Evolutionary conservation across 2,113 vertebrate species (phyloP).

Genomic region (Eptesicus fuscus): DNA sequence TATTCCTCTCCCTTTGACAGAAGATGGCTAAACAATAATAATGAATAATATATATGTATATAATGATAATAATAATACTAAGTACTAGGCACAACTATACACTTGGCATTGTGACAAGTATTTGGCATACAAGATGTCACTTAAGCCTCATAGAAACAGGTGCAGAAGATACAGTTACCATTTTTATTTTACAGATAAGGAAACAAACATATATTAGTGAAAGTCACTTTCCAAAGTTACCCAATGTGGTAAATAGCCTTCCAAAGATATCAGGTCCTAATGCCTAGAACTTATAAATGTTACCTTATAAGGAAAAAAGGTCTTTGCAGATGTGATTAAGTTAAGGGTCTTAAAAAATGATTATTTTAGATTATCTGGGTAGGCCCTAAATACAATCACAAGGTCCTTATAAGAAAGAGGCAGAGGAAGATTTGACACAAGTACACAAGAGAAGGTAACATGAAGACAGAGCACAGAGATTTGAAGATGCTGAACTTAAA

Average conservation of each 20-base stretch:
- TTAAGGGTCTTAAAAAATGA: conserved; percentile 13
- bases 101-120: not conserved
- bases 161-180: not conserved
- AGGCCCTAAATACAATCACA: conserved; percentile 14
- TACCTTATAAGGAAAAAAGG: not conserved
- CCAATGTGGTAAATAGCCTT: not conserved
- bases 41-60: not conserved
- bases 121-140: not conserved
- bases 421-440: not conserved
- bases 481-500: conserved; percentile 2
- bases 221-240: not conserved
- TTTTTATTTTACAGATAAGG: conserved; percentile 43
- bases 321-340: not conserved
- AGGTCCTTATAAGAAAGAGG: not conserved
- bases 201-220: conserved; percentile 31
- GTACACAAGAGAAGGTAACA: not conserved
- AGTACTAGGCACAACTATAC: not conserved
- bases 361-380: not conserved
- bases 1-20: not conserved
- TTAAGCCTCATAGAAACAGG: not conserved
- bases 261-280: conserved; percentile 10
- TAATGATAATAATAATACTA: not conserved
- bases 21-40: conserved; percentile 25
- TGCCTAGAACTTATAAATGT: not conserved
- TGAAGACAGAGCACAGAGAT: conserved; percentile 1